phyloP scores from a whole-genome alignment of 2,888 invertebrate genomes.

The Beris morrisii region DNA sequence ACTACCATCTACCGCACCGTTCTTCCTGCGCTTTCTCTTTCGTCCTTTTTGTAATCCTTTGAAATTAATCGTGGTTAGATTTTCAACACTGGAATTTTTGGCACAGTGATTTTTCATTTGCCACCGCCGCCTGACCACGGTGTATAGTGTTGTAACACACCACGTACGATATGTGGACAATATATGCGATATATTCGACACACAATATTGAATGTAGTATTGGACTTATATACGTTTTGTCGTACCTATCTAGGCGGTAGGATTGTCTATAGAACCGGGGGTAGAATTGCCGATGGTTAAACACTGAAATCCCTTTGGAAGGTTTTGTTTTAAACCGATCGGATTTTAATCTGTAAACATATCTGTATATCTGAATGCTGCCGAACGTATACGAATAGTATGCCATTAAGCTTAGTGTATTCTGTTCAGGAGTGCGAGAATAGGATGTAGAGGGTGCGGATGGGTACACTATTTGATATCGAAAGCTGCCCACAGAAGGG shows the following conservation, averaged over 20 bases:
- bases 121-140: slow-evolving; percentile 30
- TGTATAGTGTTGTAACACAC: slow-evolving; percentile 19
- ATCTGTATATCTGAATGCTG: slow-evolving; percentile 11
- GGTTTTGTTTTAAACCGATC: slow-evolving; percentile 39
- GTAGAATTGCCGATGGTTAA: slow-evolving; percentile 25
- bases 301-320: slow-evolving; percentile 33
- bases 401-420: not conserved
- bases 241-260: not conserved
- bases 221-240: slow-evolving; percentile 1
- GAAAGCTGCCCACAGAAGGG: slow-evolving; percentile 38
- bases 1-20: not conserved
- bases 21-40: slow-evolving; percentile 7
- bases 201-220: slow-evolving; percentile 1
- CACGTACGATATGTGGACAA: not conserved
- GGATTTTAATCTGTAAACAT: slow-evolving; percentile 37
- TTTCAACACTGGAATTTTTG: slow-evolving; percentile 41
- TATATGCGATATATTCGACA: slow-evolving; percentile 3
- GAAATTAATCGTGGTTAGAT: slow-evolving; percentile 42
- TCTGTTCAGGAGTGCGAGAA: slow-evolving; percentile 10
- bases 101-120: slow-evolving; percentile 40
- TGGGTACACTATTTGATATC: slow-evolving; percentile 35
- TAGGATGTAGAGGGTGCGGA: slow-evolving; percentile 15
- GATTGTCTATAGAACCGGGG: not conserved
- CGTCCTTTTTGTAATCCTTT: slow-evolving; percentile 36
- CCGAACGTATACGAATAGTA: slow-evolving; percentile 6